These are phyloP conservation scores for Leucosticte australis DNA, from an alignment of 2,113 vertebrate genomes.

Conservation along the genomic window DNA sequence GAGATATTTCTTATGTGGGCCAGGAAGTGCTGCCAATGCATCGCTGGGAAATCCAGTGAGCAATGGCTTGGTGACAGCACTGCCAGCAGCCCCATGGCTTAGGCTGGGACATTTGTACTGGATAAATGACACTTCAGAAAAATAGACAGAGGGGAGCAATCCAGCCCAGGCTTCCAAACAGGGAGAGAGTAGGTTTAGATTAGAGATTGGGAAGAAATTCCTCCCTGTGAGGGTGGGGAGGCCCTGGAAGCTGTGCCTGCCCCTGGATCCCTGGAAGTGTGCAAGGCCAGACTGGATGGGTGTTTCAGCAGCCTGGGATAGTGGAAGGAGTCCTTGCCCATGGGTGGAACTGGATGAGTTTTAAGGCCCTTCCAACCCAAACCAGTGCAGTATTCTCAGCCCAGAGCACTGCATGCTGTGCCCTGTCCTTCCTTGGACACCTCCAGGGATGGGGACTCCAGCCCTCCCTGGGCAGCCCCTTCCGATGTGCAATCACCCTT, in stretches of 20 bases:
- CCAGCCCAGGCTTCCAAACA: background rate
- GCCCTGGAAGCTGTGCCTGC: background rate
- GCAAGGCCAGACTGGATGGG: background rate
- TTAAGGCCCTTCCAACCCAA: background rate
- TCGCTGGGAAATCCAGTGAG: background rate
- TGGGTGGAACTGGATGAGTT: too few relatives aligned
- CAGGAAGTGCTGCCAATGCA: background rate
- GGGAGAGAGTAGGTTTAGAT: background rate
- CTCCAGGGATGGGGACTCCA: background rate
- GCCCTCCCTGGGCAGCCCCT: background rate
- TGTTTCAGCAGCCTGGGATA: rapidly evolving
- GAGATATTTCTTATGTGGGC: background rate
- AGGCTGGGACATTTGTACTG: background rate
- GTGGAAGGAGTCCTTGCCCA: background rate
- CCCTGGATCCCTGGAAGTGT: background rate
- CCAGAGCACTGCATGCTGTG: background rate
- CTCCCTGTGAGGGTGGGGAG: background rate
- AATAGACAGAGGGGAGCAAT: background rate
- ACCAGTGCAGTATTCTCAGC: background rate
- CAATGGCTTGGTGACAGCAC: background rate
- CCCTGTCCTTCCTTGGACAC: background rate
- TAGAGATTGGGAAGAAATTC: background rate
- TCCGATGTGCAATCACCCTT: background rate
- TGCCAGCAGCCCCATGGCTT: background rate
- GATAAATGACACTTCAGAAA: background rate